phyloP scores from a whole-genome alignment of 1,140 invertebrate genomes.

The Fopius arisanus region DNA sequence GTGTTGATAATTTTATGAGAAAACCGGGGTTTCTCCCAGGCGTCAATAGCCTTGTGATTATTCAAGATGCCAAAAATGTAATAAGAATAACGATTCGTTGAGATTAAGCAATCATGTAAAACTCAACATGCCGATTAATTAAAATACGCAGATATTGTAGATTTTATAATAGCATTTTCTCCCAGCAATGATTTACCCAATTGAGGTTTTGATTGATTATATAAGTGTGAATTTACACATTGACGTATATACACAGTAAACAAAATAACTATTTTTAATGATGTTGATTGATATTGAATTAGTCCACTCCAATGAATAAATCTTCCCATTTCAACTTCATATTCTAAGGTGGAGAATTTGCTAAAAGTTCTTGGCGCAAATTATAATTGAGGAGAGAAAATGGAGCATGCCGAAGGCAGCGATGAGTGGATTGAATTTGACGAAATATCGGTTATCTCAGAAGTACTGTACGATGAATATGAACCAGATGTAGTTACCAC shows the following conservation, averaged over 20 bases:
- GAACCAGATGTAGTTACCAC: slow-evolving; percentile 13
- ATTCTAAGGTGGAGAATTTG: neutral
- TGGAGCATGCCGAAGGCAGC: neutral
- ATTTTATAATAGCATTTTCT: too few relatives aligned
- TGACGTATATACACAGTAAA: too few relatives aligned
- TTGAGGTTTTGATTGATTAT: too few relatives aligned
- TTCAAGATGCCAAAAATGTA: neutral
- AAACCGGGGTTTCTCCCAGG: neutral
- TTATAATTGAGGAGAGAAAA: neutral
- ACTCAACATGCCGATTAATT: neutral
- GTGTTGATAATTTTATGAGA: too few relatives aligned
- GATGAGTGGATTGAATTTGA: neutral
- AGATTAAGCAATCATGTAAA: neutral
- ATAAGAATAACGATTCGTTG: neutral
- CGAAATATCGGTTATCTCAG: neutral
- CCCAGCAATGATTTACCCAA: too few relatives aligned
- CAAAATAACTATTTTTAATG: too few relatives aligned
- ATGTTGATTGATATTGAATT: too few relatives aligned
- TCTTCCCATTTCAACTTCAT: neutral
- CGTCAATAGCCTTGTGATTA: neutral
- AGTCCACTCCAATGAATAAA: too few relatives aligned
- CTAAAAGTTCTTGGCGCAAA: neutral
- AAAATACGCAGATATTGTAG: neutral
- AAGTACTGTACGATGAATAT: slow-evolving; percentile 40
- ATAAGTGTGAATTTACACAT: too few relatives aligned